Conservation (phyloP, 2,113 vertebrate species). For the Erpornis zantholeuca region DNA sequence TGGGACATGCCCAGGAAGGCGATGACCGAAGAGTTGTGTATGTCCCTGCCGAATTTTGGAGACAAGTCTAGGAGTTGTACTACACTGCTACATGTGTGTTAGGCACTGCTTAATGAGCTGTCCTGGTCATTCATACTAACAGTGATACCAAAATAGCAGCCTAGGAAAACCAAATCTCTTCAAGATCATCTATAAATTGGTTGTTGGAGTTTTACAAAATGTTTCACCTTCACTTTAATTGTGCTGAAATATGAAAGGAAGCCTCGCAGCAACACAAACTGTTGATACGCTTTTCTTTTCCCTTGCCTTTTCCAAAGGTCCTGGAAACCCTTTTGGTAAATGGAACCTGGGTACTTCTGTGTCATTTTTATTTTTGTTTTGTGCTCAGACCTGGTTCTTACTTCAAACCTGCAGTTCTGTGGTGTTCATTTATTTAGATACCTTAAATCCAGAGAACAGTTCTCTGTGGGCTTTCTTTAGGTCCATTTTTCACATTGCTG, state of each 20-base stretch:
- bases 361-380: neutral
- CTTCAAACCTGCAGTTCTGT: neutral
- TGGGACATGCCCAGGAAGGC: accelerated
- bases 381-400: neutral
- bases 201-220: neutral
- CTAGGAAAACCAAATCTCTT: neutral
- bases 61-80: neutral
- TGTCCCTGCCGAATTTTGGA: neutral
- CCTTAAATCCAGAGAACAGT: neutral
- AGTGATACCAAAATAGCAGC: neutral
- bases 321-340: neutral
- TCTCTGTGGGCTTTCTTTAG: neutral
- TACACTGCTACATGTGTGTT: accelerated
- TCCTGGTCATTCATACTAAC: neutral
- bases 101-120: neutral
- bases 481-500: neutral
- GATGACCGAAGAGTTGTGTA: neutral
- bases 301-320: neutral
- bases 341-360: neutral
- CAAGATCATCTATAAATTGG: neutral
- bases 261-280: neutral
- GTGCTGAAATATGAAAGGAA: neutral
- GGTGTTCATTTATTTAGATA: neutral
- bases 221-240: neutral
- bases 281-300: neutral